These are phyloP conservation scores for Zaprionus ornatus DNA, from an alignment of 1,140 invertebrate genomes.

Conservation along the genomic window DNA sequence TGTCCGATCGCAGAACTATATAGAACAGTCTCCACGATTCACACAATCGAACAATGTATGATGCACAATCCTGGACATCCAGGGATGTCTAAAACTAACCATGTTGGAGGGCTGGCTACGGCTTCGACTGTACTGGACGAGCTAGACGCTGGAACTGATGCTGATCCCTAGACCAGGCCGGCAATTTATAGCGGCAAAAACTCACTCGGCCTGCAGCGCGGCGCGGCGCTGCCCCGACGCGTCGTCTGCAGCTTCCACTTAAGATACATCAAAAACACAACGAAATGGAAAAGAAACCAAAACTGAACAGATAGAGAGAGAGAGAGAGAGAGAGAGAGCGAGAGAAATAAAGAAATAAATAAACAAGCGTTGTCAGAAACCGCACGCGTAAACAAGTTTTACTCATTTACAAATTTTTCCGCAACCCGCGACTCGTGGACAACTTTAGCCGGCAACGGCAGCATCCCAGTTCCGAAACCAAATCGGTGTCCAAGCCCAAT, in stretches of 20 bases:
- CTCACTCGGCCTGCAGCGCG: conserved; percentile 54
- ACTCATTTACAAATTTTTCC: conserved; percentile 71
- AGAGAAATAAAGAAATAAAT: conserved; percentile 35
- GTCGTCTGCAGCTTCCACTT: conserved; percentile 43
- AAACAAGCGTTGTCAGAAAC: conserved; percentile 41
- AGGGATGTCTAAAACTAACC: conserved; percentile 56
- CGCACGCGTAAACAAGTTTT: conserved; percentile 70
- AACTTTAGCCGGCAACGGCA: conserved; percentile 36
- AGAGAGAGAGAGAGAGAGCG: conserved; percentile 21
- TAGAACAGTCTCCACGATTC: background rate
- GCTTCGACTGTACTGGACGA: conserved; percentile 70
- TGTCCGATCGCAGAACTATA: background rate
- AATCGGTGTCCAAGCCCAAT: conserved; percentile 16
- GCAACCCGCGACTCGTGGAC: conserved; percentile 42
- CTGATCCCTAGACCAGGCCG: conserved; percentile 70
- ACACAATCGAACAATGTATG: too few species aligned
- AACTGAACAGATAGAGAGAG: conserved; percentile 19
- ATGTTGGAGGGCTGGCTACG: conserved; percentile 51
- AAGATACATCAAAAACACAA: conserved; percentile 40
- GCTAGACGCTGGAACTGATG: conserved; percentile 81
- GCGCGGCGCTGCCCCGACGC: background rate
- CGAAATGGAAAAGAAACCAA: conserved; percentile 20
- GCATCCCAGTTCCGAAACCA: conserved; percentile 14
- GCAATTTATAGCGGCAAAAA: conserved; percentile 77
- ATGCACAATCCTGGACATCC: background rate